Evolutionary conservation across 2,888 invertebrate genomes (phyloP).

Genomic region (Coenonympha glycerion): DNA sequence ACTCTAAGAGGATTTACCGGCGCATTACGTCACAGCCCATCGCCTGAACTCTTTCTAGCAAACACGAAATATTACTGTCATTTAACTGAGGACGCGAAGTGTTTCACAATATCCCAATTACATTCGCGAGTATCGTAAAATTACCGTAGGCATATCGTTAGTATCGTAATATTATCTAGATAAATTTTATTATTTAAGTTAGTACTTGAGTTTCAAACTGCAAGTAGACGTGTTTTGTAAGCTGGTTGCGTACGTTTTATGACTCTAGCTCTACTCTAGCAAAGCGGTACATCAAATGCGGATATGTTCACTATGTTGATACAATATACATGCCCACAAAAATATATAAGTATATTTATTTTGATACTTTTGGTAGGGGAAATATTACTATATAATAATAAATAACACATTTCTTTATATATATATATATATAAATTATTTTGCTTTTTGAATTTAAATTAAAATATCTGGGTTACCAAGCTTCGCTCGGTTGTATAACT

Average conservation of each 20-base stretch:
- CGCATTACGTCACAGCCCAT: slow-evolving; percentile 41
- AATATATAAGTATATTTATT: background rate
- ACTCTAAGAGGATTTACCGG: slow-evolving; percentile 40
- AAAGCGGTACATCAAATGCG: slow-evolving; percentile 11
- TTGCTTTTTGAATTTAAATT: too few relatives aligned
- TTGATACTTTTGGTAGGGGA: too few relatives aligned
- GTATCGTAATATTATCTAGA: background rate
- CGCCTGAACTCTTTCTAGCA: slow-evolving; percentile 1
- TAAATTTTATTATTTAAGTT: background rate
- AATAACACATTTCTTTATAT: too few relatives aligned
- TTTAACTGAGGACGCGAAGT: background rate
- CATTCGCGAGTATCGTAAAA: slow-evolving; percentile 3
- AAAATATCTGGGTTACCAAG: too few relatives aligned
- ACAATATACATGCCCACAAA: background rate
- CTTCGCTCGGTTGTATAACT: too few relatives aligned
- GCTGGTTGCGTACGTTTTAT: slow-evolving; percentile 28
- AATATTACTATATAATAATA: too few relatives aligned
- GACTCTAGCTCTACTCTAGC: slow-evolving; percentile 13
- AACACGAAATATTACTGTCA: background rate
- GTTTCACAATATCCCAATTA: background rate
- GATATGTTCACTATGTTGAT: too few relatives aligned
- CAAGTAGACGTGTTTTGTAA: slow-evolving; percentile 26
- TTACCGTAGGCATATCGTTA: background rate
- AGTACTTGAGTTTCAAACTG: slow-evolving; percentile 11
- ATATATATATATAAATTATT: too few relatives aligned